phyloP scores from a whole-genome alignment of 2,888 invertebrate genomes.

The Tetragonula carbonaria region DNA sequence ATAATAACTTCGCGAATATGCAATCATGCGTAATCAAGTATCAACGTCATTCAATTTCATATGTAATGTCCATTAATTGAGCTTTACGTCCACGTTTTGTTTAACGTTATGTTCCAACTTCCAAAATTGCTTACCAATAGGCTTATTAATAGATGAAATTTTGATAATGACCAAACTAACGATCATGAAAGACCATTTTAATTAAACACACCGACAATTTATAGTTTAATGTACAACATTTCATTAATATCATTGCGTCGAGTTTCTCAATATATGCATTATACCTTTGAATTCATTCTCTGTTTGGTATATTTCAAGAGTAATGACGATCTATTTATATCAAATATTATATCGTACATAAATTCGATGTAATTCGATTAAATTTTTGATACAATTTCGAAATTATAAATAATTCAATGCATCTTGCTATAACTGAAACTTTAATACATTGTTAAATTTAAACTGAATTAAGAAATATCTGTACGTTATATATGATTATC shows the following conservation, averaged over 20 bases:
- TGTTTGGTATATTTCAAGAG: no score
- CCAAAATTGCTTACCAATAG: no score
- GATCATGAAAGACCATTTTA: no score
- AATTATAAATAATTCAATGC: no score
- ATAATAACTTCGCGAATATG: conserved; percentile 51
- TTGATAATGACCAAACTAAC: not conserved
- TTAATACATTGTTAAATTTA: no score
- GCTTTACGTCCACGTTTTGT: not conserved
- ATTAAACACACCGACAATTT: not conserved
- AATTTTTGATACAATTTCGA: no score
- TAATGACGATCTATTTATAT: no score
- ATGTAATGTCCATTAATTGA: conserved; percentile 38
- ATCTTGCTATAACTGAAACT: no score
- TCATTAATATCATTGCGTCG: not conserved
- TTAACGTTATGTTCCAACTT: not conserved
- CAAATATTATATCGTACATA: not conserved
- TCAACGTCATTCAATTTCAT: conserved; percentile 40
- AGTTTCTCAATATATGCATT: not conserved
- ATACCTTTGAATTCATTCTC: not conserved
- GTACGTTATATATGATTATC: no score
- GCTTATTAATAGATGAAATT: not conserved
- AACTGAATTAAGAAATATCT: no score
- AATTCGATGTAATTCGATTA: no score
- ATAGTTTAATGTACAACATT: not conserved
- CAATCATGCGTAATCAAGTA: conserved; percentile 31